Evolutionary conservation across 2,888 invertebrate species (phyloP).

Genomic region (Napeogenes sylphis): DNA sequence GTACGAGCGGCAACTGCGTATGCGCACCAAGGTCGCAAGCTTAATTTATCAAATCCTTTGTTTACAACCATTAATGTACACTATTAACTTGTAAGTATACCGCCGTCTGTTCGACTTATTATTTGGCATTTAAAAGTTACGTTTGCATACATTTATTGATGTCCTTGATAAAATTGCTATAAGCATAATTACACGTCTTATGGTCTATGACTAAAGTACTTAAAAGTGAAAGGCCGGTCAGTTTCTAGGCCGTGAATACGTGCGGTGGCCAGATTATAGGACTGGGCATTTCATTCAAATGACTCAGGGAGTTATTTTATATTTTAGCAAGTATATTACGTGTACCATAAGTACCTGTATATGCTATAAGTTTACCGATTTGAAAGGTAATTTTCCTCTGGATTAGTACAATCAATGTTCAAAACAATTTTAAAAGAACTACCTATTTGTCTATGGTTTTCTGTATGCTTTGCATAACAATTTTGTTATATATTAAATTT

Average conservation of each 20-base stretch:
- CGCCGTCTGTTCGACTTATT: slow-evolving; percentile 1
- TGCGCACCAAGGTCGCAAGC: slow-evolving; percentile 8
- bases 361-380: neutral
- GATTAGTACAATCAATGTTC: neutral
- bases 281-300: slow-evolving; percentile 30
- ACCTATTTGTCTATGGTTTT: no score
- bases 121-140: slow-evolving; percentile 16
- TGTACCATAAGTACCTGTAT: no score
- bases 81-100: neutral
- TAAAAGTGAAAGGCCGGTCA: slow-evolving; percentile 30
- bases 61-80: slow-evolving; percentile 5
- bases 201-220: slow-evolving; percentile 14
- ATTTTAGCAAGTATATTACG: slow-evolving; percentile 13
- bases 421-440: no score
- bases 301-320: slow-evolving; percentile 24
- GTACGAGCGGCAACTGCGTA: slow-evolving; percentile 6
- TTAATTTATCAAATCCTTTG: slow-evolving; percentile 19
- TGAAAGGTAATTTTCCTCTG: neutral
- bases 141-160: neutral
- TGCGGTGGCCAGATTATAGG: slow-evolving; percentile 21
- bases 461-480: no score
- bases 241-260: slow-evolving; percentile 32
- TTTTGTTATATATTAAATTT: neutral
- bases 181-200: slow-evolving; percentile 22
- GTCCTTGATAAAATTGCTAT: slow-evolving; percentile 22